Evolutionary conservation across 1,140 invertebrate genomes (phyloP).

Genomic region (Phymastichus coffea): DNA sequence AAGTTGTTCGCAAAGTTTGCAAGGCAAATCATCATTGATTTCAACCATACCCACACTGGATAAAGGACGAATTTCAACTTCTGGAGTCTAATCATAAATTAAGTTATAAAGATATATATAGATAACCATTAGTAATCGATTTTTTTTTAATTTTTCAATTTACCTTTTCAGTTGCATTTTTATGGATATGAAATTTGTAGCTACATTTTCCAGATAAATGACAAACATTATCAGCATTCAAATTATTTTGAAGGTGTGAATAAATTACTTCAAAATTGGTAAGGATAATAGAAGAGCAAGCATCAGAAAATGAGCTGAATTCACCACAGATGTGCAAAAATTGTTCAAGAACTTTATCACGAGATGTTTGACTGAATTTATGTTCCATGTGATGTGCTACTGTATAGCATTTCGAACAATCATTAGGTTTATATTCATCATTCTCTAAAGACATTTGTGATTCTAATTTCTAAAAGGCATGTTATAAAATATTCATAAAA

Average conservation of each 20-base stretch:
- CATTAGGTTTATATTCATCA: slow-evolving; percentile 47
- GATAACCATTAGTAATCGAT: not conserved
- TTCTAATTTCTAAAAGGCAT: slow-evolving; percentile 4
- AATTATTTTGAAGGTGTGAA: slow-evolving; percentile 61
- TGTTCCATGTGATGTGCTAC: slow-evolving; percentile 48
- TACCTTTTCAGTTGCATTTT: slow-evolving; percentile 56
- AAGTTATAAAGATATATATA: not conserved
- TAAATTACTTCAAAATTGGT: slow-evolving; percentile 72
- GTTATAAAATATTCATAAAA: no score
- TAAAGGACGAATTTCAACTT: slow-evolving; percentile 60
- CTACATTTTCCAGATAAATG: slow-evolving; percentile 73
- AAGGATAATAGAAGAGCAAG: slow-evolving; percentile 71
- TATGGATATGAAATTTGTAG: slow-evolving; percentile 65
- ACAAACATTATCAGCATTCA: slow-evolving; percentile 68
- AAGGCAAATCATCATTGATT: slow-evolving; percentile 70
- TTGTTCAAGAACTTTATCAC: slow-evolving; percentile 38
- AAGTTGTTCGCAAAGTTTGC: slow-evolving; percentile 81
- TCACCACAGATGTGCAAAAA: slow-evolving; percentile 61
- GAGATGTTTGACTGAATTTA: slow-evolving; percentile 41
- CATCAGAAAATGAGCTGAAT: slow-evolving; percentile 72
- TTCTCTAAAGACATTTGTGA: slow-evolving; percentile 29
- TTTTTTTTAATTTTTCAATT: no score
- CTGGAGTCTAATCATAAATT: slow-evolving; percentile 32
- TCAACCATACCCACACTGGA: slow-evolving; percentile 60
- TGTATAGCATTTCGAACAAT: slow-evolving; percentile 51